Base-by-base conservation (phyloP, 2,797 vertebrate genomes). In the Crocodylus rhombifer region DNA sequence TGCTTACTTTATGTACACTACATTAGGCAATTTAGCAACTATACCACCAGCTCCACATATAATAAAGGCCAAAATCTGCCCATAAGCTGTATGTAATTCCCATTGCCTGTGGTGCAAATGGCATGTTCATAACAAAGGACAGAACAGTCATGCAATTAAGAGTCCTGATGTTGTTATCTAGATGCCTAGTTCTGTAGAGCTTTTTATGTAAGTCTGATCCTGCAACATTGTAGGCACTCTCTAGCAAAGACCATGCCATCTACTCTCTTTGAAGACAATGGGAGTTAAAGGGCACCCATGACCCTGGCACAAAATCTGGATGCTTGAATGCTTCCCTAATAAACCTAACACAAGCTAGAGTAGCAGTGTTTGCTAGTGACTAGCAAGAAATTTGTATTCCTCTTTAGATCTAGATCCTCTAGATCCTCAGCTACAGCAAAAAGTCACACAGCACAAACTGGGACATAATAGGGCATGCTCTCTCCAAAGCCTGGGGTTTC, bases 171-270 rank as follows among this genome's bases (percentile, higher is more conserved):
- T 64, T 84, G 36, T 14, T 85, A 67, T 30, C 82, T 67, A 58
- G 56, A 12, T 91, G 90, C 80, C 28, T 11, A 93, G 86, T 81
- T 57, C 13, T 84, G 36, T 87, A 91, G 89, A 93, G 86, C 83
- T 61, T 5, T 17, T 7, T 14, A 76, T 36, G 79, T 80, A 76
- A 81, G 79, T 79, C 63, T 75, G 21, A 73, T 86, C 87, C 82
- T 89, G 83, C 81, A 87, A 5, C 76, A 73, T 88, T 74, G 87
- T 91, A 81, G 67, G 62, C 86, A 84, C 89, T 91, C 89, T 91
- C 87, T 67, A 15, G 91, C 84, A 86, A 8, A 30, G 25, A 51
- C 69, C 6, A 14, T 4, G 55, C 82, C 56, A 55, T 87, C 75
- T 61, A 28, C 80, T 93, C 79, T 82, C 51, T n/a, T 8, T 15